Evolutionary conservation across 2,888 invertebrate genomes (phyloP), one percentile per base, ranked within the genome.

Genomic region (Drosophila ezoana): DNA sequence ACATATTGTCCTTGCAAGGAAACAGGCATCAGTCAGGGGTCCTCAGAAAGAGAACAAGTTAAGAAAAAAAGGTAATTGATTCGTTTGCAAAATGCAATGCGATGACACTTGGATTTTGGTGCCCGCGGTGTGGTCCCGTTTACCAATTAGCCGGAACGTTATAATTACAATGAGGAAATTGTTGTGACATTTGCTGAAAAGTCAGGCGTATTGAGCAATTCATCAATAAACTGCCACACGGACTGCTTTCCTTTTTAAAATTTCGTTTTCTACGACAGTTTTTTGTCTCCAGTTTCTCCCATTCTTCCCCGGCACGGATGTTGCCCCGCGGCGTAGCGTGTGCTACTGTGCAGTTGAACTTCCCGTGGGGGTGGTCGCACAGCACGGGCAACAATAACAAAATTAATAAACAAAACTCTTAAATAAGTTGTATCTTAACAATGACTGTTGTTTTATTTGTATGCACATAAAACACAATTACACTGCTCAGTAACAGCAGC

Each of bases 71-170:
- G 72, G 59, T 89, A 87, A 87, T 87, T 89, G 88, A 89, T 88
- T 81, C 72, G 80, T 85, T 87, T 89, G 89, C 89, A 65, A 89
- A 89, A 90, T 77, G 79, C 71, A 63, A 69, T 71, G 76, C 85
- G 87, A 88, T 80, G 79, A 89, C 74, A 81, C 65, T 74, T 58
- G 53, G 73, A 75, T 81, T 81, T 79, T 76, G 56, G 51, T 64
- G 70, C 62, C 65, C 62, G 53, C 49, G 57, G 87, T 87, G 89
- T 87, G 89, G 80, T 80, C 79, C 64, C 60, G 32, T 65, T 57
- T 48, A 38, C 52, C 64, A 79, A 74, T 86, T 86, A 80, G 87
- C 63, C 68, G 78, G 75, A 79, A 85, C 67, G 60, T 57, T 72
- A 59, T 78, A 80, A 76, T 79, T 72, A 76, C 78, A 66, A 28